Percentiles rank a stretch among this genome's conserved stretches.
Conservation (phyloP, 64 coral and sea anemone species). For the Montipora efflorescens region DNA sequence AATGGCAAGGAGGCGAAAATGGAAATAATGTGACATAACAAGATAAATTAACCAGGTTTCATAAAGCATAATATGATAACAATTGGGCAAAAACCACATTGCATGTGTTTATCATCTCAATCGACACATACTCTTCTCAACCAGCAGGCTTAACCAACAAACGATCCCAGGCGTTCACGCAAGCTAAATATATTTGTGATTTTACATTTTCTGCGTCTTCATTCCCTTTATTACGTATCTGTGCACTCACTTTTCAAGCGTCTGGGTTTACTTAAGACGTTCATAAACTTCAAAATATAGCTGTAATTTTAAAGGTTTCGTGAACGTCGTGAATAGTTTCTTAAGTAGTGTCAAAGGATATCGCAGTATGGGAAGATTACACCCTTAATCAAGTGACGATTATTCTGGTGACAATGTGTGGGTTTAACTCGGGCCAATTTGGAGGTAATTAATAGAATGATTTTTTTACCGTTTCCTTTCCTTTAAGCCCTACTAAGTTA, state of each 20-base stretch:
- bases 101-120: neutral
- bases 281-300: neutral
- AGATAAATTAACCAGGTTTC: neutral
- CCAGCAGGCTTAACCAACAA: neutral
- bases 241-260: neutral
- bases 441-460: conserved; percentile 36
- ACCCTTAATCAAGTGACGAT: neutral
- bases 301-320: neutral
- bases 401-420: neutral
- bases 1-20: neutral
- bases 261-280: neutral
- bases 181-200: neutral
- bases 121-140: neutral
- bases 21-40: neutral
- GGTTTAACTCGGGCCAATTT: conserved; percentile 19
- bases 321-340: neutral
- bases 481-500: neutral
- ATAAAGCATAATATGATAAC: neutral
- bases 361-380: conserved; percentile 5
- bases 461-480: neutral
- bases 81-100: neutral
- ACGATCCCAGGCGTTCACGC: neutral
- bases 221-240: neutral
- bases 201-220: neutral
- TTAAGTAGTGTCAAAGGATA: neutral